These are phyloP conservation scores for Gasterosteus aculeatus DNA, from an alignment of 2,113 vertebrate species.

Conservation along the genomic window DNA sequence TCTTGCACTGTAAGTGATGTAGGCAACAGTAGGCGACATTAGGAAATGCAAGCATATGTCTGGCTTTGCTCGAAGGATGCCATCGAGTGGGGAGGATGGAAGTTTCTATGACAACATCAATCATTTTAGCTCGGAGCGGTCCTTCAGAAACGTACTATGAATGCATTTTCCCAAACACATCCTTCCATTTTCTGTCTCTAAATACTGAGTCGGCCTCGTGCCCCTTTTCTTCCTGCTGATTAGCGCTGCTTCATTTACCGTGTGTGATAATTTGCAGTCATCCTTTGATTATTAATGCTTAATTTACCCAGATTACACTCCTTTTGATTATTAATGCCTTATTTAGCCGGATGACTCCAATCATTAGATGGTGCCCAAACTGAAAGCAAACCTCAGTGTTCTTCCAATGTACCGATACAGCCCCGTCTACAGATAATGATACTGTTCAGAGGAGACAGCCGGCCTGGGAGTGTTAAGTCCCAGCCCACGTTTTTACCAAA, in stretches of 20 bases:
- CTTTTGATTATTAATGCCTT: constrained; percentile 82
- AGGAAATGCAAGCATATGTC: constrained; percentile 57
- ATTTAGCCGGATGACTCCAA: constrained; percentile 78
- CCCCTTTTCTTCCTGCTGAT: constrained; percentile 66
- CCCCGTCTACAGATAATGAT: constrained; percentile 69
- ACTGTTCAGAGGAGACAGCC: constrained; percentile 52
- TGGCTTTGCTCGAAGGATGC: constrained; percentile 48
- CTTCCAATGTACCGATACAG: constrained; percentile 63
- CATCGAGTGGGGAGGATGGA: constrained; percentile 46
- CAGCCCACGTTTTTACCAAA: constrained; percentile 64
- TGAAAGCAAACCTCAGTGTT: constrained; percentile 75
- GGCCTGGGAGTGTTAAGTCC: constrained; percentile 63
- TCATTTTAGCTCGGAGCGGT: constrained; percentile 50
- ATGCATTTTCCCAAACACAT: constrained; percentile 46
- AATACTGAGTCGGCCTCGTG: constrained; percentile 56
- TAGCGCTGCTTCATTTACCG: constrained; percentile 76
- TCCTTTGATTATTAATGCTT: constrained; percentile 82
- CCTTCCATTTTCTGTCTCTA: constrained; percentile 58
- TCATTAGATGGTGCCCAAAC: constrained; percentile 74
- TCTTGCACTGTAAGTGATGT: constrained; percentile 71
- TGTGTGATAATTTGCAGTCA: constrained; percentile 77
- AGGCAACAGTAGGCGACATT: constrained; percentile 62
- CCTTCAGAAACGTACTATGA: constrained; percentile 60
- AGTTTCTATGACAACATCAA: constrained; percentile 75
- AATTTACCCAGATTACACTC: constrained; percentile 83